A percentile compares a stretch with the other conserved stretches of the same genome.
Conservation (phyloP, 1,140 invertebrate species). For the Daktulosphaira vitifoliae region DNA sequence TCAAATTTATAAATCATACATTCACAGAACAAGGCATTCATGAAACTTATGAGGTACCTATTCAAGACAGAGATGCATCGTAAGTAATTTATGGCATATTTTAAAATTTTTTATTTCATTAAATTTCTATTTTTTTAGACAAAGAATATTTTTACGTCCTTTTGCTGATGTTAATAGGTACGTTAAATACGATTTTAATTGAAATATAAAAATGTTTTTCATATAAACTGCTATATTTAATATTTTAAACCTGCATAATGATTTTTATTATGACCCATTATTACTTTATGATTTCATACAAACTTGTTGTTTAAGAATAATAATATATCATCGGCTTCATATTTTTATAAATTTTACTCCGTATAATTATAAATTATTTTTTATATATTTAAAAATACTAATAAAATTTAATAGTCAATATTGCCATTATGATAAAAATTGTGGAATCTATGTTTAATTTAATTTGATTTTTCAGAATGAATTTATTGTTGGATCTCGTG, state of each 20-base stretch:
- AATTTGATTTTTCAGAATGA: not conserved
- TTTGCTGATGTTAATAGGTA: not conserved
- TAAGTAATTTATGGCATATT: conserved; percentile 9
- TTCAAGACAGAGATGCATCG: not conserved
- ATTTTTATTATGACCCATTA: too few relatives aligned
- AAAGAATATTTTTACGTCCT: not conserved
- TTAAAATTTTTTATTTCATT: not conserved
- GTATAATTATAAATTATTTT: not conserved
- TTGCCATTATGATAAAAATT: too few relatives aligned
- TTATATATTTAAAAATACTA: not conserved
- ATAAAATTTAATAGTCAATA: too few relatives aligned
- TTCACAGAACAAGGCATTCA: not conserved
- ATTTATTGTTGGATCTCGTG: conserved; percentile 2
- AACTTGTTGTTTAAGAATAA: too few relatives aligned
- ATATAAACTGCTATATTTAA: too few relatives aligned
- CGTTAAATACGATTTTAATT: too few relatives aligned
- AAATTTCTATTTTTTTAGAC: not conserved
- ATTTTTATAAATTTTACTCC: too few relatives aligned
- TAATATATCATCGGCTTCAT: too few relatives aligned
- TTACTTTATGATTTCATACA: too few relatives aligned
- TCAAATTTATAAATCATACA: not conserved
- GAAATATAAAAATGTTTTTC: too few relatives aligned
- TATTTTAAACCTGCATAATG: too few relatives aligned
- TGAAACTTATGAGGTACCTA: not conserved
- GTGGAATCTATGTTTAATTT: too few relatives aligned